A percentile compares a stretch with the other conserved stretches of the same genome.
Evolutionary conservation across 2,888 invertebrate species (phyloP).

Genomic region (Calephelis perditalis): DNA sequence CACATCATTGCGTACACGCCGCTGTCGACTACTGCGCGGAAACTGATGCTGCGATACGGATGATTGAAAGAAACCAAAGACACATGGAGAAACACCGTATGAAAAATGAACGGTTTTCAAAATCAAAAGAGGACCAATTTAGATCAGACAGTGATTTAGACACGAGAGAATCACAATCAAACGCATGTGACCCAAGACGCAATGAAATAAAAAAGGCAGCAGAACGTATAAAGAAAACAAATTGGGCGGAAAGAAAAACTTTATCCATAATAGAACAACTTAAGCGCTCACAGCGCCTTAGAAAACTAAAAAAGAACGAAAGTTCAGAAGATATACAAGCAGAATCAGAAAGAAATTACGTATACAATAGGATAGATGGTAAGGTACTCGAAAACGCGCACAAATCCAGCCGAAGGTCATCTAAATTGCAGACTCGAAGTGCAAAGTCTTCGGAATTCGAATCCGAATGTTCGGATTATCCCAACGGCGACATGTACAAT

Average conservation of each 20-base stretch:
- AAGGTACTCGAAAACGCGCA: constrained; percentile 74
- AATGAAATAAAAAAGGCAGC: constrained; percentile 60
- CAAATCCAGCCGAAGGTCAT: constrained; percentile 68
- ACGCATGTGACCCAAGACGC: constrained; percentile 44
- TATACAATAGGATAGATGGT: constrained; percentile 69
- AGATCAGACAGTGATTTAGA: constrained; percentile 63
- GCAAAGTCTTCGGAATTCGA: constrained; percentile 88
- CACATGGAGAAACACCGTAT: constrained; percentile 78
- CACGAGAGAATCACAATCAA: constrained; percentile 44
- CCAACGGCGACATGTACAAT: constrained; percentile 60
- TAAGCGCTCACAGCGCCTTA: constrained; percentile 63
- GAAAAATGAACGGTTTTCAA: constrained; percentile 56
- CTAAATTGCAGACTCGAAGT: constrained; percentile 76
- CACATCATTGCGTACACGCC: constrained; percentile 67
- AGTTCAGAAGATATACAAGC: constrained; percentile 68
- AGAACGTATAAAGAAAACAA: constrained; percentile 66
- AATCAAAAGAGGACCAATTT: constrained; percentile 59
- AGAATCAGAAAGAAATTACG: constrained; percentile 66
- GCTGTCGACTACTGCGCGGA: constrained; percentile 77
- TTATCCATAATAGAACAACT: constrained; percentile 68
- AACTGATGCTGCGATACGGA: constrained; percentile 76
- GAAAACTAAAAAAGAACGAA: constrained; percentile 60
- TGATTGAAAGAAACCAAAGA: constrained; percentile 79
- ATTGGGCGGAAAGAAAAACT: constrained; percentile 71
- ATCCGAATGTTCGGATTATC: constrained; percentile 81